Evolutionary conservation across 2,797 vertebrate genomes (phyloP).

Genomic region (Gymnodraco acuticeps): DNA sequence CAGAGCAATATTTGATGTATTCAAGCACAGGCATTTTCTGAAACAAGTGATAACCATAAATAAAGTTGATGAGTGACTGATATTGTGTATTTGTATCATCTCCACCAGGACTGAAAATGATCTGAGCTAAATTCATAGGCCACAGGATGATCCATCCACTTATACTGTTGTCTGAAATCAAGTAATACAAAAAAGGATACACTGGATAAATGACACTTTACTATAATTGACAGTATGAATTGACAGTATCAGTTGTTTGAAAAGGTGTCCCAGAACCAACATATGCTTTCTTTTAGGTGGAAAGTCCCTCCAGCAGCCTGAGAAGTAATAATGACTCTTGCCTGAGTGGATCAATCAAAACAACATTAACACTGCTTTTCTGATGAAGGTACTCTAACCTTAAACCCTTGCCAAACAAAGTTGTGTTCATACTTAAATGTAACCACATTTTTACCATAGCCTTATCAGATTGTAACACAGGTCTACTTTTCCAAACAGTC

Average conservation of each 20-base stretch:
- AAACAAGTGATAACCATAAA: conserved; percentile 17
- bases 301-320: not conserved
- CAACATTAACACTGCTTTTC: not conserved
- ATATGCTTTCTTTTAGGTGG: not conserved
- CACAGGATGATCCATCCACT: not conserved
- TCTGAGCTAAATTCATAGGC: not conserved
- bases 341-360: not conserved
- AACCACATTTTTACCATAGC: not conserved
- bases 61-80: not conserved
- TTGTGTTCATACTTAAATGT: not conserved
- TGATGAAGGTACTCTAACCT: not conserved
- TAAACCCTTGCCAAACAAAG: not conserved
- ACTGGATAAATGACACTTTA: not conserved
- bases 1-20: conserved; percentile 7
- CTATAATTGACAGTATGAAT: too few species aligned
- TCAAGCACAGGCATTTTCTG: not conserved
- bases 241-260: not conserved
- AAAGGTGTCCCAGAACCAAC: not conserved
- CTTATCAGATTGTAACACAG: not conserved
- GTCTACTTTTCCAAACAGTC: not conserved
- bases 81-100: not conserved
- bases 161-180: not conserved
- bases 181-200: not conserved
- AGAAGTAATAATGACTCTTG: not conserved
- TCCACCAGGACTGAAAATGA: not conserved